These are phyloP conservation scores for Pachypanchax playfairii DNA, from an alignment of 2,113 vertebrate genomes.

Conservation along the genomic window DNA sequence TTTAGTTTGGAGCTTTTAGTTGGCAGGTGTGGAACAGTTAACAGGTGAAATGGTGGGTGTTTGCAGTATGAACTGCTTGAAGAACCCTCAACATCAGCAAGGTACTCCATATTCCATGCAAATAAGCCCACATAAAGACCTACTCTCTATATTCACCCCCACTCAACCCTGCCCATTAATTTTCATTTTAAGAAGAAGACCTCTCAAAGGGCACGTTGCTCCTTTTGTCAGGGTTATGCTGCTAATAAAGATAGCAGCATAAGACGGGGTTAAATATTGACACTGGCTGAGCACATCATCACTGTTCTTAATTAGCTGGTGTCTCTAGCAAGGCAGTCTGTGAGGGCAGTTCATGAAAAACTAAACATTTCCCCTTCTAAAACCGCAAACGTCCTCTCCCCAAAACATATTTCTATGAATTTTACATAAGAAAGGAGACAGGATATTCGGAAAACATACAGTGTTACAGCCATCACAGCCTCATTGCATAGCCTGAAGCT, in stretches of 20 bases:
- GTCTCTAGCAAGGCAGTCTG: conserved; percentile 50
- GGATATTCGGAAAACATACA: conserved; percentile 67
- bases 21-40: conserved; percentile 26
- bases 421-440: conserved; percentile 72
- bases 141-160: conserved; percentile 65
- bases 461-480: conserved; percentile 64
- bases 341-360: conserved; percentile 59
- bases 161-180: conserved; percentile 76
- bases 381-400: conserved; percentile 51
- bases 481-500: conserved; percentile 80
- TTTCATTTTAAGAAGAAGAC: conserved; percentile 81
- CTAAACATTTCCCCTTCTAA: conserved; percentile 67
- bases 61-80: conserved; percentile 61
- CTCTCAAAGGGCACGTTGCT: conserved; percentile 71
- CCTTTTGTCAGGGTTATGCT: conserved; percentile 69
- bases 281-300: conserved; percentile 73
- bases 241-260: conserved; percentile 75
- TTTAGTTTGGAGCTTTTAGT: conserved; percentile 46
- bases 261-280: conserved; percentile 82
- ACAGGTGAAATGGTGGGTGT: conserved; percentile 68
- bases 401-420: conserved; percentile 74
- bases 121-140: conserved; percentile 78
- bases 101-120: conserved; percentile 81
- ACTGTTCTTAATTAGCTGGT: conserved; percentile 75
- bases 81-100: conserved; percentile 66